Base-by-base conservation (phyloP, 2,888 invertebrate genomes). In the Agapetus fuscipes region DNA sequence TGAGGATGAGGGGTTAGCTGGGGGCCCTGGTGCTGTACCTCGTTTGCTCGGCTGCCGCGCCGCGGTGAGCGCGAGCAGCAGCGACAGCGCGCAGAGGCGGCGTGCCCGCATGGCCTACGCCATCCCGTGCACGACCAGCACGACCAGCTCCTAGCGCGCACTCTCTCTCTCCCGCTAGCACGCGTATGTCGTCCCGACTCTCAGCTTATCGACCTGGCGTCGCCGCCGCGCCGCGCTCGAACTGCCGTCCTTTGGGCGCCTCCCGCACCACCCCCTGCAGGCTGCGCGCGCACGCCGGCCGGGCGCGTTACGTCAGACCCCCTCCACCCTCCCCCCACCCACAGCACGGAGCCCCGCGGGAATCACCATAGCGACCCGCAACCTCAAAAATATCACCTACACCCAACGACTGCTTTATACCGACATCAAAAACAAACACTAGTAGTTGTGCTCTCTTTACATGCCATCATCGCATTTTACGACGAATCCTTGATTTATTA, bases 81-180 rank as follows among this genome's bases (percentile, higher is more conserved):
- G 63, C 62, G 66, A 64, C 62, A 66, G 66, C 60, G 64, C 64
- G 61, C 64, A 65, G 62, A 64, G 66, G 66, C 66, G 65, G 62
- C 66, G 66, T 66, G 65, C 66, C 64, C 61, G 57, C 62, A 58
- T 63, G 59, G 61, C 63, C 60, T 57, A 58, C 59, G 63, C 61
- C n/a, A n/a, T n/a, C n/a, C n/a, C n/a, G n/a, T 61, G 57, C 39
- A 32, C 28, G 28, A 27, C 37, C 33, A 39, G 25, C 37, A 36
- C 32, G 39, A 34, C 32, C 34, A 30, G 17, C 39, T n/a, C n/a
- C n/a, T n/a, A n/a, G n/a, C n/a, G 30, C 3, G 31, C 29, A 20
- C 31, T 2, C 27, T 13, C 16, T 11, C 17, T 14, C 16, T 15
- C 11, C 11, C 11, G 37, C 14, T 6, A n/a, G n/a, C 5, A 5